These are phyloP conservation scores for Iselma pallidipennis DNA, from an alignment of 2,888 invertebrate species.

Conservation along the genomic window DNA sequence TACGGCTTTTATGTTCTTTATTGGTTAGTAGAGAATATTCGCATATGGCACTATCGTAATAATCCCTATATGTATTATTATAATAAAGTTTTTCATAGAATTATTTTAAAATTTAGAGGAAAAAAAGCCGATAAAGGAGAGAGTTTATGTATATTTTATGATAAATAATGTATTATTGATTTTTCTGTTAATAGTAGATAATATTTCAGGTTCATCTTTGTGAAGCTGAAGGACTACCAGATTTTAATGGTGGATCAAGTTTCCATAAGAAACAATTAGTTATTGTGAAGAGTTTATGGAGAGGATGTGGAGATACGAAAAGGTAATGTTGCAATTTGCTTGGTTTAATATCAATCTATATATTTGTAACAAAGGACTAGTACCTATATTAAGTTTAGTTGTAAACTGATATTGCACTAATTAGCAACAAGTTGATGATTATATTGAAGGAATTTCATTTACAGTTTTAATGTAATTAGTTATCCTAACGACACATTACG, in stretches of 20 bases:
- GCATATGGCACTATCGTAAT: no score
- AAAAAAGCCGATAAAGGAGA: no score
- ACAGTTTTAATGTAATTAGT: no score
- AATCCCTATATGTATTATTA: no score
- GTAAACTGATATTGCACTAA: no score
- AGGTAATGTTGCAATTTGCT: slow-evolving; percentile 56
- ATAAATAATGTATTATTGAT: not conserved
- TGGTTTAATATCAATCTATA: no score
- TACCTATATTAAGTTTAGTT: no score
- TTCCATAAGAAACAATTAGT: slow-evolving; percentile 73
- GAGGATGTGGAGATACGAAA: slow-evolving; percentile 60
- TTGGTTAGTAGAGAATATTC: slow-evolving; percentile 26
- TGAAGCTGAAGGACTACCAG: slow-evolving; percentile 75
- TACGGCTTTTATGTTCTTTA: slow-evolving; percentile 34
- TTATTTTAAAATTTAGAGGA: no score
- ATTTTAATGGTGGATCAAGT: slow-evolving; percentile 66
- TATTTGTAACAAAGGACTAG: no score
- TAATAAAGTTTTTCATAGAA: no score
- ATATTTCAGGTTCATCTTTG: slow-evolving; percentile 71
- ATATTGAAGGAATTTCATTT: not conserved
- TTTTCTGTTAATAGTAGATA: not conserved
- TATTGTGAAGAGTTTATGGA: slow-evolving; percentile 76
- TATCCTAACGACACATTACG: no score
- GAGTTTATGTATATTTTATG: slow-evolving; percentile 22
- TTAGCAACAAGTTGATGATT: not conserved